A percentile compares a stretch with the other conserved stretches of the same genome.
Conservation (phyloP, 2,797 vertebrate genomes). For the Limnodromus scolopaceus region DNA sequence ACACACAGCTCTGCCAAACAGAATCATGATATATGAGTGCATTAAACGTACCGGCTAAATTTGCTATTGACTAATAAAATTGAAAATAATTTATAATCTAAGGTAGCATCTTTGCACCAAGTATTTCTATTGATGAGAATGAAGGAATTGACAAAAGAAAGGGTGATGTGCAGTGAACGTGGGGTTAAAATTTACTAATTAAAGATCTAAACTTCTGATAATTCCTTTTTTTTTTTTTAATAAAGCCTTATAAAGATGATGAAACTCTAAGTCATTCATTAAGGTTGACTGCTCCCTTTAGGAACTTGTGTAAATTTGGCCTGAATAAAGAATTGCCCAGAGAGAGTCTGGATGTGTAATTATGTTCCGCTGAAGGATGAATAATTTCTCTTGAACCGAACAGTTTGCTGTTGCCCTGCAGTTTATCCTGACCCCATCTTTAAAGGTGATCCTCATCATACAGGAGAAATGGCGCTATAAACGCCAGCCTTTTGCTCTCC, state of each 20-base stretch:
- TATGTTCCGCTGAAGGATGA: conserved; percentile 38
- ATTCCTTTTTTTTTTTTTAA: neutral
- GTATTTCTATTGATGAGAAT: neutral
- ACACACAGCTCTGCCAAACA: neutral
- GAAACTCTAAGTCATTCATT: conserved; percentile 11
- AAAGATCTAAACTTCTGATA: conserved; percentile 2
- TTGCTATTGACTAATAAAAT: neutral
- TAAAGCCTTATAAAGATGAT: conserved; percentile 5
- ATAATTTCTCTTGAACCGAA: conserved; percentile 3
- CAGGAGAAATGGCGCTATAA: neutral
- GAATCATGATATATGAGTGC: neutral
- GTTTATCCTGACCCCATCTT: neutral
- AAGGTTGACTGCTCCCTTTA: conserved; percentile 16
- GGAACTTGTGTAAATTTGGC: neutral
- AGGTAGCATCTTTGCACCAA: neutral
- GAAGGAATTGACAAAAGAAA: neutral
- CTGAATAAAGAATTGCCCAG: neutral
- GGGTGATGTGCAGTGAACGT: neutral
- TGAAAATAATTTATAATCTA: neutral
- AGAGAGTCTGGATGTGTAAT: conserved; percentile 11
- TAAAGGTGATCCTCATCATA: neutral
- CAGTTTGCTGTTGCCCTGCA: conserved; percentile 7
- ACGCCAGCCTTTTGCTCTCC: neutral
- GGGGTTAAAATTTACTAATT: conserved; percentile 22
- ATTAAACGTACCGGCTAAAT: neutral